These are phyloP conservation scores for Aphaenogaster rudis DNA, from an alignment of 1,140 invertebrate species.

Conservation along the genomic window DNA sequence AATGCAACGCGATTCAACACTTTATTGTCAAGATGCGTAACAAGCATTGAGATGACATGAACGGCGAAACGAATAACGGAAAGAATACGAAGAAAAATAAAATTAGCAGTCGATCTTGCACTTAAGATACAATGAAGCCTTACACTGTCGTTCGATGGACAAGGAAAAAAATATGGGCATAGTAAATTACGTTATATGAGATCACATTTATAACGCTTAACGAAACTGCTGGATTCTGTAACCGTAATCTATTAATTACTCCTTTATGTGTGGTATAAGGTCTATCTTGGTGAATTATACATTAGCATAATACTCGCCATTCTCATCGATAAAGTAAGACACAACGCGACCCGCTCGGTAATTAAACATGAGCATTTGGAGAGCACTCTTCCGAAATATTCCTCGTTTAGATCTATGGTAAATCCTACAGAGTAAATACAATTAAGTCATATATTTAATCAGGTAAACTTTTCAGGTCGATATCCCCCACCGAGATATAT, in stretches of 20 bases:
- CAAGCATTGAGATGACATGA: conserved; percentile 51
- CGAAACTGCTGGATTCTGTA: conserved; percentile 68
- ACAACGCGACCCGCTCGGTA: conserved; percentile 82
- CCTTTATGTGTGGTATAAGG: conserved; percentile 62
- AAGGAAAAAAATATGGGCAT: conserved; percentile 47
- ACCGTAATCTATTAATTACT: conserved; percentile 74
- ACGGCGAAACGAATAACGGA: conserved; percentile 29
- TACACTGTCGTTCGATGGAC: conserved; percentile 52
- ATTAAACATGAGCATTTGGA: conserved; percentile 83
- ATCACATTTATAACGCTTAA: conserved; percentile 72
- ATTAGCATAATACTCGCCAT: conserved; percentile 74
- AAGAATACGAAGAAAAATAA: conserved; percentile 38
- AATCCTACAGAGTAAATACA: conserved; percentile 87
- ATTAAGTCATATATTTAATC: conserved; percentile 87
- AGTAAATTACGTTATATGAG: conserved; percentile 71
- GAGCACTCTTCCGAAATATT: conserved; percentile 82
- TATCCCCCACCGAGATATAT: conserved; percentile 80
- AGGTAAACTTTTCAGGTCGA: conserved; percentile 86
- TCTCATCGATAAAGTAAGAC: conserved; percentile 75
- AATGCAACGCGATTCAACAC: conserved; percentile 50
- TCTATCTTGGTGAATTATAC: conserved; percentile 69
- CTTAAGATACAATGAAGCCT: conserved; percentile 54
- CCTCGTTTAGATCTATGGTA: conserved; percentile 86
- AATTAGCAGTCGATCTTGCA: conserved; percentile 55
- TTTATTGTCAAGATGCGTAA: conserved; percentile 43